Evolutionary conservation across 2,113 vertebrate species (phyloP).

Genomic region (Petaurus breviceps): DNA sequence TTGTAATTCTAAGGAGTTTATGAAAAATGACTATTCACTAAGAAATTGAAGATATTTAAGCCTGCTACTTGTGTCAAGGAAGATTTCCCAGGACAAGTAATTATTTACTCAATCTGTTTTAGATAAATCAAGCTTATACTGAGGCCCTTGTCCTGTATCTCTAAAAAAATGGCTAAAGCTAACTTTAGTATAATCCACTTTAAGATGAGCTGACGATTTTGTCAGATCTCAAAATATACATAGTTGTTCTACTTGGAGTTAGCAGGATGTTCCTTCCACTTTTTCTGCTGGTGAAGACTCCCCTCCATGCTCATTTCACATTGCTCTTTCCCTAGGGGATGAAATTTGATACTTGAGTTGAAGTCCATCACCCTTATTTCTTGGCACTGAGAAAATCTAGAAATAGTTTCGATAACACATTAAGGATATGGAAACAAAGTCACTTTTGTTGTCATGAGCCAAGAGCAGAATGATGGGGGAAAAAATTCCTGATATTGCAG

Average conservation of each 20-base stretch:
- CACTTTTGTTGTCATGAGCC: background rate
- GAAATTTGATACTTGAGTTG: background rate
- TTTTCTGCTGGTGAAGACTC: background rate
- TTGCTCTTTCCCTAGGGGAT: background rate
- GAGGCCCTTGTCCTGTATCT: constrained; percentile 1
- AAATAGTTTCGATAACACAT: background rate
- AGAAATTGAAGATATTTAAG: background rate
- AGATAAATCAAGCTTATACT: background rate
- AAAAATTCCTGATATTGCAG: background rate
- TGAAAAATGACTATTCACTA: background rate
- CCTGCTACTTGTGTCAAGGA: background rate
- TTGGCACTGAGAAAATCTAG: background rate
- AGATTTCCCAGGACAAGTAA: background rate
- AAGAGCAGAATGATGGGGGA: background rate
- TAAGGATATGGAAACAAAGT: background rate
- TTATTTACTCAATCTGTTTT: constrained; percentile 28
- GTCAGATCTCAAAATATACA: background rate
- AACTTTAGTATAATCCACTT: constrained; percentile 2
- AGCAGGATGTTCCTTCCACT: background rate
- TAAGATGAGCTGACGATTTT: background rate
- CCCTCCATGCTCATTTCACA: background rate
- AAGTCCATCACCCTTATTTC: background rate
- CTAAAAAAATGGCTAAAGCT: background rate
- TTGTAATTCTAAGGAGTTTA: constrained; percentile 31
- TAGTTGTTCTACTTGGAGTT: background rate